Evolutionary conservation across 2,797 vertebrate species (phyloP).

Genomic region (Cyprinodon diabolis): DNA sequence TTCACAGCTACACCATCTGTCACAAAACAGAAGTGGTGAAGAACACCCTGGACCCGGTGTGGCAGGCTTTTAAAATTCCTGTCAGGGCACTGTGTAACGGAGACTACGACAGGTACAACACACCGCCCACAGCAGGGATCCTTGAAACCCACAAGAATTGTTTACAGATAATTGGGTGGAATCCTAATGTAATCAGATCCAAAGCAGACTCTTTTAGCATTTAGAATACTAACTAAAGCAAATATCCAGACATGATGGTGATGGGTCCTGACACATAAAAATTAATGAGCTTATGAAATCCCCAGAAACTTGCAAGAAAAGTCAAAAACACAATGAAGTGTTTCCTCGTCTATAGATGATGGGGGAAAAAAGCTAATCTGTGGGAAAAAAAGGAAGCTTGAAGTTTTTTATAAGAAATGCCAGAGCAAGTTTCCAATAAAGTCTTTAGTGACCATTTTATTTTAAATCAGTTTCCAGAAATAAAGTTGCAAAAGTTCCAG

Average conservation of each 20-base stretch:
- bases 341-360: not conserved
- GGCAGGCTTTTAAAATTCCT: slow-evolving; percentile 94
- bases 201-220: not conserved
- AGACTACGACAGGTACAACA: slow-evolving; percentile 89
- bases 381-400: not conserved
- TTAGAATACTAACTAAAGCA: not conserved
- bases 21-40: slow-evolving; percentile 95
- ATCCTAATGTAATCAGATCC: not conserved
- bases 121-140: not conserved
- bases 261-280: not conserved
- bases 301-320: not conserved
- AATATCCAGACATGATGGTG: not conserved
- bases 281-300: slow-evolving; percentile 9
- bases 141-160: not conserved
- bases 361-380: not conserved
- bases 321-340: not conserved
- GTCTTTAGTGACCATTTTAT: not conserved
- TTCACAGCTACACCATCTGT: slow-evolving; percentile 88
- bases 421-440: not conserved
- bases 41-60: slow-evolving; percentile 92
- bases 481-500: not conserved
- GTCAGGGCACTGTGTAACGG: slow-evolving; percentile 92
- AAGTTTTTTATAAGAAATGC: not conserved
- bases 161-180: not conserved
- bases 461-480: not conserved